These are phyloP conservation scores for Drymodes brunneopygia DNA, from an alignment of 2,113 vertebrate genomes.

Conservation along the genomic window DNA sequence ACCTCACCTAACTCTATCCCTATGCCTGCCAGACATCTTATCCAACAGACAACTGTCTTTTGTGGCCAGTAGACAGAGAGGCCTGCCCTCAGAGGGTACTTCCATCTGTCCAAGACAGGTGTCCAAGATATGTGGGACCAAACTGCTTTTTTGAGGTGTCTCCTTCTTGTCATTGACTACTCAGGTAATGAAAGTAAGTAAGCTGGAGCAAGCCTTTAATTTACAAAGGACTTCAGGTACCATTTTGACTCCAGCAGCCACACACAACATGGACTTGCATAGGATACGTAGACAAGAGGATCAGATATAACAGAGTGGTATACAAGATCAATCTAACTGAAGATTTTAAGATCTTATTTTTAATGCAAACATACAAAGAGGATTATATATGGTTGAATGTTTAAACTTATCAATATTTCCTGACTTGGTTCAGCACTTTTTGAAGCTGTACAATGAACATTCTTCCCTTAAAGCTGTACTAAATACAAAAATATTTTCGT, in stretches of 20 bases:
- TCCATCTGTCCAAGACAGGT: not conserved
- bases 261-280: not conserved
- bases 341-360: not conserved
- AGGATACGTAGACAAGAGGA: not conserved
- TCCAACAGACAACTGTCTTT: not conserved
- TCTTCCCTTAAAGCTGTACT: not conserved
- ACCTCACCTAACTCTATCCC: not conserved
- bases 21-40: not conserved
- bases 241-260: not conserved
- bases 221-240: not conserved
- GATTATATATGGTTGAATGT: not conserved
- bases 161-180: not conserved
- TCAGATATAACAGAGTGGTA: rapidly evolving
- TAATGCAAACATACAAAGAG: not conserved
- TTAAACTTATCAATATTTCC: not conserved
- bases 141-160: not conserved
- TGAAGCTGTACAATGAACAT: not conserved
- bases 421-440: not conserved
- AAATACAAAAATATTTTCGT: not conserved
- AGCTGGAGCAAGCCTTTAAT: not conserved
- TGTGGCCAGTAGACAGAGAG: not conserved
- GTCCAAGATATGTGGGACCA: not conserved
- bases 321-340: not conserved
- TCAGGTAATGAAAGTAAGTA: not conserved
- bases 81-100: not conserved